Percentiles rank a stretch among this genome's conserved stretches.
phyloP scores from a whole-genome alignment of 2,113 vertebrate genomes.

The Poeciliopsis occidentalis region DNA sequence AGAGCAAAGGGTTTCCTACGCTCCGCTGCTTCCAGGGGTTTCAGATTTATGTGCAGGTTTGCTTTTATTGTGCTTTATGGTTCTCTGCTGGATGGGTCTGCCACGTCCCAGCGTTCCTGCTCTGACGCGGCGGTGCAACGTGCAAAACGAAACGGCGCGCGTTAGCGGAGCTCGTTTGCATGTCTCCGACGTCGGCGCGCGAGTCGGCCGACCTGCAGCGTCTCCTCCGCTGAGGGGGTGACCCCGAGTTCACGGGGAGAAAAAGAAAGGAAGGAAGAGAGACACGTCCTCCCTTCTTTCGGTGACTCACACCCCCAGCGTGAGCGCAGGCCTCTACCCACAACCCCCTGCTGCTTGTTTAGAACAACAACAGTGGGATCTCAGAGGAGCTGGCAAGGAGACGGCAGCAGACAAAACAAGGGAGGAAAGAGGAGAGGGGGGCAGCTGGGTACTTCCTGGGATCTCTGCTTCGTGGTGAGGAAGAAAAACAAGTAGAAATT shows the following conservation, averaged over 20 bases:
- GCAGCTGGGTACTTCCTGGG: constrained; percentile 17
- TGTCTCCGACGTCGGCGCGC: constrained; percentile 4
- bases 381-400: constrained; percentile 54
- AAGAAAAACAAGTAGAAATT: not conserved
- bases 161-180: constrained; percentile 7
- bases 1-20: constrained; percentile 1
- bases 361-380: constrained; percentile 72
- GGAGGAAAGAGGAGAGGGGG: constrained; percentile 40
- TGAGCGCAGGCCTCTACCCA: constrained; percentile 70
- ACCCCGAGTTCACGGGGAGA: constrained; percentile 19
- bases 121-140: not conserved
- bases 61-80: constrained; percentile 44
- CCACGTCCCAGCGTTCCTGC: constrained; percentile 47
- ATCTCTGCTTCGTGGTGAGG: not conserved
- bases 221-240: constrained; percentile 1
- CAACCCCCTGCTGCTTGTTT: constrained; percentile 79
- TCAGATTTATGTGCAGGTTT: constrained; percentile 46
- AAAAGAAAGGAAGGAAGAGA: constrained; percentile 18
- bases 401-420: constrained; percentile 50
- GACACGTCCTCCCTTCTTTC: constrained; percentile 20
- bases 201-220: constrained; percentile 31
- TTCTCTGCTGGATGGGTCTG: constrained; percentile 30
- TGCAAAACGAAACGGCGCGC: constrained; percentile 47
- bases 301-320: constrained; percentile 69
- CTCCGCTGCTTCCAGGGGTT: constrained; percentile 40